Conservation (phyloP, 2,113 vertebrate genomes). For the Montifringilla adamsi region DNA sequence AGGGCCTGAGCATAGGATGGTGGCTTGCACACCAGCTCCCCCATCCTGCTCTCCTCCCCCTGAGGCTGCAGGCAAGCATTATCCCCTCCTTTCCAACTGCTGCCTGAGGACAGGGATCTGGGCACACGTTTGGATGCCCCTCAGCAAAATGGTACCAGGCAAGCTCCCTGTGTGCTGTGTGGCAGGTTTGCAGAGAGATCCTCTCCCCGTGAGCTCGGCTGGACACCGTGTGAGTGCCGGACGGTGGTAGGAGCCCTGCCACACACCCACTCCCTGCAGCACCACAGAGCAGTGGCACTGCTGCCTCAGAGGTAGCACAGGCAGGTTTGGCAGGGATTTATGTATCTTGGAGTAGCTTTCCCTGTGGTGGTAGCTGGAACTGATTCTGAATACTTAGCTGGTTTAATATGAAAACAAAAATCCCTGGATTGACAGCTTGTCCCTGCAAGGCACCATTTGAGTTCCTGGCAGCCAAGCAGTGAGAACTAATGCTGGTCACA, state of each 20-base stretch:
- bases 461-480: background rate
- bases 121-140: rapidly evolving
- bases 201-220: rapidly evolving
- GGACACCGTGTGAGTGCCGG: rapidly evolving
- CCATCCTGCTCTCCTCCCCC: background rate
- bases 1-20: background rate
- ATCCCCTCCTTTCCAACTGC: rapidly evolving
- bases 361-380: background rate
- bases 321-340: conserved; percentile 13
- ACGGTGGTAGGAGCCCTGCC: background rate
- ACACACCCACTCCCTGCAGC: rapidly evolving
- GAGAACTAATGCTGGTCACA: background rate
- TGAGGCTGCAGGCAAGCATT: background rate
- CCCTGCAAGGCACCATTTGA: background rate
- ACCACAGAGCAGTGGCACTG: background rate
- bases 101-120: background rate
- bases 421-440: background rate
- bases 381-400: conserved; percentile 16
- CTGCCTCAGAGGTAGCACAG: background rate
- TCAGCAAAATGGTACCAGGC: rapidly evolving
- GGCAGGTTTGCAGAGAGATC: background rate
- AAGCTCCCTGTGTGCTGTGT: rapidly evolving
- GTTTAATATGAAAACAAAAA: conserved; percentile 47
- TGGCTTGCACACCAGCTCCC: background rate
- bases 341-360: conserved; percentile 14